These are phyloP conservation scores for Clangula hyemalis DNA, from an alignment of 2,797 vertebrate species.

Conservation along the genomic window DNA sequence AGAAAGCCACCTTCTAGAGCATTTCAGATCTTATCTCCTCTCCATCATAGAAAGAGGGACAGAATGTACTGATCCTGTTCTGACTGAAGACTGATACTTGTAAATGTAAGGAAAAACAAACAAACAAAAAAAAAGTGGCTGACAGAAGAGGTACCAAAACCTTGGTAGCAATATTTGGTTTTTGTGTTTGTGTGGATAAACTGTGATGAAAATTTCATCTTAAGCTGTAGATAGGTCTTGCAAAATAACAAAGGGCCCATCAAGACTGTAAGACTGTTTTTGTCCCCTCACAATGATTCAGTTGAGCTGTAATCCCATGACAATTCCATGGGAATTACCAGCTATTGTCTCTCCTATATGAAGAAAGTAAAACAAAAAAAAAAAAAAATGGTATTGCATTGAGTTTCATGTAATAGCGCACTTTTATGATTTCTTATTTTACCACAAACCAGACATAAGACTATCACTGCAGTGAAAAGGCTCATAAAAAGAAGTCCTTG, in stretches of 20 bases:
- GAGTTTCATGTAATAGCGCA: neutral
- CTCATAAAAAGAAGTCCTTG: constrained; percentile 6
- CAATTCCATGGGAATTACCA: neutral
- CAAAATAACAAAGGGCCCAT: neutral
- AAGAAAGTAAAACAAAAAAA: neutral
- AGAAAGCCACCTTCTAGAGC: neutral
- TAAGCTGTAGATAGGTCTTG: neutral
- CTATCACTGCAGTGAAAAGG: neutral
- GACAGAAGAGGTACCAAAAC: neutral
- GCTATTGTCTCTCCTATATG: neutral
- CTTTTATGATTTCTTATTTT: neutral
- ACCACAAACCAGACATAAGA: neutral
- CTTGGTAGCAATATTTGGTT: neutral
- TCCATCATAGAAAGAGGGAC: neutral
- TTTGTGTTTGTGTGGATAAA: neutral
- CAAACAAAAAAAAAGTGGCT: neutral
- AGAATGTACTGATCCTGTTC: neutral
- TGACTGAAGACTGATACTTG: neutral
- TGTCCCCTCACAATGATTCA: neutral
- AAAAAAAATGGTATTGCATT: neutral
- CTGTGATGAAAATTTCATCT: neutral
- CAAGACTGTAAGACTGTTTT: neutral
- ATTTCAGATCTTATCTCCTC: neutral
- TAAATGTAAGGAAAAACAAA: neutral
- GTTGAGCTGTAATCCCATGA: neutral